Base-by-base conservation (phyloP, 2,888 invertebrate species). In the Sialis lutaria region DNA sequence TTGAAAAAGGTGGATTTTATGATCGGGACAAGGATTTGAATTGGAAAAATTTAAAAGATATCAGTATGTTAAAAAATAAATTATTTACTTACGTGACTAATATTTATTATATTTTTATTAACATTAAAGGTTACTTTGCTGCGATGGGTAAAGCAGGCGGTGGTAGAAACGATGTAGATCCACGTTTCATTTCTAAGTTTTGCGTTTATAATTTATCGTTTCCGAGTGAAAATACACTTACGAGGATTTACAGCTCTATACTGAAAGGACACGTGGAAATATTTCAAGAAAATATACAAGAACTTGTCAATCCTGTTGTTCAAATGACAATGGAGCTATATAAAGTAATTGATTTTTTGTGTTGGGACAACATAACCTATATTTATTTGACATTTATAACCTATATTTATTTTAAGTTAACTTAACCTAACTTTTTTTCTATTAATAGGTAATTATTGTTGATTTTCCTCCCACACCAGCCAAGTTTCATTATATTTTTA, bases 401-500 rank as follows among this genome's bases (percentile, higher is more conserved):
- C 31, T 37, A 13, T 22, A 39, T 44, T 31, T 44, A 13, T 9
- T 43, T 47, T 37, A 6, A 41, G 7, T 48, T 5, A 43, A 30
- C 34, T 22, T 22, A 22, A 22, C 5, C 43, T 48, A 12, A 47
- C 34, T 35, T 35, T 30, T 46, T 43, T 37, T 33, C 46, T 33
- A 35, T 49, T 22, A 22, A 22, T 59, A 83, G 82, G 70, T 73
- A 54, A 72, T 87, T 39, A 77, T 84, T 50, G 69, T 72, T 13
- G 83, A 88, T 50, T 67, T 93, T 46, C 88, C 91, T 0, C 90
- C 92, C 2, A 93, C 91, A 0, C 93, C 93, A 0, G 82, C 84
- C 5, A 91, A 89, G 64, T 93, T 93, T 67, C 92, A 93, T 68
- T 93, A 93, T 67, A 86, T 91, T 54, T 93, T 92, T 69, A 92